phyloP scores from a whole-genome alignment of 2,113 vertebrate genomes.

The Morone saxatilis region DNA sequence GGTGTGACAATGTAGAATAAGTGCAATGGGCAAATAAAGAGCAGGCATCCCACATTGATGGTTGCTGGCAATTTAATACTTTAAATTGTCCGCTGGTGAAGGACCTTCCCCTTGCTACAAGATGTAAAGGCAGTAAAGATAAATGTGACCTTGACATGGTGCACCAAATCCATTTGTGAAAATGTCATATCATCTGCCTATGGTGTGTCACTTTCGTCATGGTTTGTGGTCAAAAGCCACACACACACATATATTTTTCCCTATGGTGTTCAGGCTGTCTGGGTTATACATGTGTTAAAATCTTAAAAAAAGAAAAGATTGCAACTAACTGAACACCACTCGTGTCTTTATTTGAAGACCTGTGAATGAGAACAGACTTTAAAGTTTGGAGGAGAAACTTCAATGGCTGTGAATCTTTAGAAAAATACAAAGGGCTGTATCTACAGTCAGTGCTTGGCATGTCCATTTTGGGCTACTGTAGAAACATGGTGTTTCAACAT shows the following conservation, averaged over 20 bases:
- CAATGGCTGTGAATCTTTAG: too few relatives aligned
- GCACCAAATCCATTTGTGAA: constrained; percentile 1
- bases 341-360: too few relatives aligned
- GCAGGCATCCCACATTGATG: background rate
- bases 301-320: background rate
- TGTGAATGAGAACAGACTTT: too few relatives aligned
- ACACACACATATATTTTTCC: background rate
- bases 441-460: too few relatives aligned
- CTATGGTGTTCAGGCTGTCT: background rate
- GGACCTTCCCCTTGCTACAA: background rate
- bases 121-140: background rate
- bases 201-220: background rate
- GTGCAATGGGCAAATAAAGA: background rate
- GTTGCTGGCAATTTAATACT: background rate
- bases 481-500: too few relatives aligned
- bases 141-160: constrained; percentile 43
- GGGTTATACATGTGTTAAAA: background rate
- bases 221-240: background rate
- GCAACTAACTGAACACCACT: too few relatives aligned
- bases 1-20: background rate
- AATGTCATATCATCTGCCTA: background rate
- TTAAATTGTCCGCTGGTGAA: constrained; percentile 7
- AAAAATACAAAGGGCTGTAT: too few relatives aligned
- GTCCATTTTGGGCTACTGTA: too few relatives aligned
- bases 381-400: too few relatives aligned